These are phyloP conservation scores for Timandra comae DNA, from an alignment of 2,888 invertebrate genomes.

Conservation along the genomic window DNA sequence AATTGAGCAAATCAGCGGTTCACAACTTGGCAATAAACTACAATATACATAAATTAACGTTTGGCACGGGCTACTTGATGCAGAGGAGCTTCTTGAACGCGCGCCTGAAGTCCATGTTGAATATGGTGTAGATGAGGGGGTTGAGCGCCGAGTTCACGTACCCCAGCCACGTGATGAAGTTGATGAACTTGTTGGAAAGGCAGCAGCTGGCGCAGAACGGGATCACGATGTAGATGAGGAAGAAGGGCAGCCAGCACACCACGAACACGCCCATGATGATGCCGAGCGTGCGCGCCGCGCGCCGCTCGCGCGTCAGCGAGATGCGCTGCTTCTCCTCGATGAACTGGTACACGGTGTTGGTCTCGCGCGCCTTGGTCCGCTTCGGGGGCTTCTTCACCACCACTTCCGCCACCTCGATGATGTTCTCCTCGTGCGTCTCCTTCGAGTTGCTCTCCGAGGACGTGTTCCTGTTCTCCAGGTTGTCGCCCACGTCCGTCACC, in stretches of 20 bases:
- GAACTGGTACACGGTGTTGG: constrained; percentile 86
- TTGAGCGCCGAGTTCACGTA: constrained; percentile 94
- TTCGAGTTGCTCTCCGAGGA: constrained; percentile 71
- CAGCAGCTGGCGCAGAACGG: constrained; percentile 91
- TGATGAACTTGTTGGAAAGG: constrained; percentile 86
- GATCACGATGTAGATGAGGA: constrained; percentile 94
- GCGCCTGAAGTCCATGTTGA: constrained; percentile 93
- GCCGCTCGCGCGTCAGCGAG: constrained; percentile 93
- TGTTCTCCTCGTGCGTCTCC: constrained; percentile 59
- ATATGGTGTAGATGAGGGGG: constrained; percentile 96
- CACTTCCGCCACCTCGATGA: constrained; percentile 47
- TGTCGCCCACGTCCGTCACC: constrained; percentile 57
- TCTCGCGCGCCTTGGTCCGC: constrained; percentile 46
- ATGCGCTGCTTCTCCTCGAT: constrained; percentile 93
- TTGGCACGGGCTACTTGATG: constrained; percentile 57
- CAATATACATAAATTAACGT: constrained; percentile 28
- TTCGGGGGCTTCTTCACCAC: constrained; percentile 43
- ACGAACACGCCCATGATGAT: constrained; percentile 99
- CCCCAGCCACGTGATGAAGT: constrained; percentile 96
- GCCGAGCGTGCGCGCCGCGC: constrained; percentile 95
- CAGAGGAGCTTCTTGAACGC: constrained; percentile 87
- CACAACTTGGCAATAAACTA: constrained; percentile 33
- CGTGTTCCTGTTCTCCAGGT: constrained; percentile 56
- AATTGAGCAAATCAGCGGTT: constrained; percentile 65
- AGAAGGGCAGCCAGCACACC: constrained; percentile 98